A percentile compares a stretch with the other conserved stretches of the same genome.
These are phyloP conservation scores for Sigmodon hispidus DNA, from an alignment of 2,113 vertebrate genomes.

Conservation along the genomic window DNA sequence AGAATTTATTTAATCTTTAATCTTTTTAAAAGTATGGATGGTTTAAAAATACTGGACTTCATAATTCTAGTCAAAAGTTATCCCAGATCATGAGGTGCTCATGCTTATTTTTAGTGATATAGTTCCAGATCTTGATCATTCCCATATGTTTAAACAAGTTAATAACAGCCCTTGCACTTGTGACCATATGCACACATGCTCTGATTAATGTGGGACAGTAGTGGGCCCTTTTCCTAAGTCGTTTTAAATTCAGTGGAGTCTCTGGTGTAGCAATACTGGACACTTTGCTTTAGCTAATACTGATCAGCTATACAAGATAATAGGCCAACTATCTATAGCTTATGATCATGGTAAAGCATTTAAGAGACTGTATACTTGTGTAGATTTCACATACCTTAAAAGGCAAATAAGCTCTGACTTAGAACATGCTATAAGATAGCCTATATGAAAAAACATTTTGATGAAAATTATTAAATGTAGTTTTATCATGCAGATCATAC, in stretches of 20 bases:
- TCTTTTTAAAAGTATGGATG: background rate
- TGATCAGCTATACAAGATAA: background rate
- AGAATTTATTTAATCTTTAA: background rate
- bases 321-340: background rate
- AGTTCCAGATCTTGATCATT: constrained; percentile 39
- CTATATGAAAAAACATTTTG: constrained; percentile 34
- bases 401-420: background rate
- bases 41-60: constrained; percentile 40
- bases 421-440: background rate
- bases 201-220: background rate
- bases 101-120: constrained; percentile 6
- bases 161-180: background rate
- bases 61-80: background rate
- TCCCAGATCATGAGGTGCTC: background rate
- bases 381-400: background rate
- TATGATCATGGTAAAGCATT: background rate
- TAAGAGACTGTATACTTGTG: background rate
- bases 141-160: background rate
- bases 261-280: background rate
- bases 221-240: constrained; percentile 26
- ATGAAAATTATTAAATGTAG: background rate
- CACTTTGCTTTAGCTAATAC: constrained; percentile 23
- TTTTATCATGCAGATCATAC: background rate
- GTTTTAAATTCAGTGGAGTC: constrained; percentile 7
- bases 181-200: background rate